phyloP scores from a whole-genome alignment of 1,140 invertebrate genomes.

The Atopsyche davidsoni region DNA sequence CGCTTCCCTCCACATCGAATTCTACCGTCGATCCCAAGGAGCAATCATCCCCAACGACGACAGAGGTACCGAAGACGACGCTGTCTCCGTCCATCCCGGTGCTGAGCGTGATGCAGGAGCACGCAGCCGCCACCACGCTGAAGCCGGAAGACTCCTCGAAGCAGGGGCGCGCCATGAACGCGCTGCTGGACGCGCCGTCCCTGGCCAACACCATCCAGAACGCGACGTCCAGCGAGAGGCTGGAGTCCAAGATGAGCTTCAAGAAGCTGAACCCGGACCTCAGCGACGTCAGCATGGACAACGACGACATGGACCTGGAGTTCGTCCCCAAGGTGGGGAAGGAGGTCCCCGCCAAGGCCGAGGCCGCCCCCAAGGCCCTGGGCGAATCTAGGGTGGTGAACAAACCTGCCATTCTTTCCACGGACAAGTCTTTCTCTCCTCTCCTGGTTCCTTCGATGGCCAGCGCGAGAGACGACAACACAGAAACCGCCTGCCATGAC shows the following conservation, averaged over 20 bases:
- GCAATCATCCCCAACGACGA: background rate
- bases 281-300: conserved; percentile 63
- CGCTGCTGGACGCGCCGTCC: conserved; percentile 13
- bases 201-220: conserved; percentile 15
- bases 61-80: too few relatives aligned
- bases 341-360: conserved; percentile 18
- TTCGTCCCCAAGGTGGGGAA: conserved; percentile 19
- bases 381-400: conserved; percentile 23
- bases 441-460: conserved; percentile 35
- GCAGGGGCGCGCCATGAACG: conserved; percentile 25
- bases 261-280: conserved; percentile 46
- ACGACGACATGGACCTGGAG: conserved; percentile 50
- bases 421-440: conserved; percentile 19
- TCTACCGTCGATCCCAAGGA: background rate
- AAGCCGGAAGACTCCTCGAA: conserved; percentile 10
- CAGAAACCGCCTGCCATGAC: conserved; percentile 36
- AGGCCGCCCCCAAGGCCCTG: conserved; percentile 27
- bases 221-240: background rate
- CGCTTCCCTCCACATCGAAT: conserved; percentile 6
- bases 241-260: conserved; percentile 9
- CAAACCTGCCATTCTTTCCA: conserved; percentile 19
- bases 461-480: conserved; percentile 36
- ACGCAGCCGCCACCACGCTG: conserved; percentile 6
- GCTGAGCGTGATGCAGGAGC: conserved; percentile 16
- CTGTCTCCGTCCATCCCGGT: too few relatives aligned